phyloP scores from a whole-genome alignment of 2,797 vertebrate genomes.

The Margarornis squamiger region DNA sequence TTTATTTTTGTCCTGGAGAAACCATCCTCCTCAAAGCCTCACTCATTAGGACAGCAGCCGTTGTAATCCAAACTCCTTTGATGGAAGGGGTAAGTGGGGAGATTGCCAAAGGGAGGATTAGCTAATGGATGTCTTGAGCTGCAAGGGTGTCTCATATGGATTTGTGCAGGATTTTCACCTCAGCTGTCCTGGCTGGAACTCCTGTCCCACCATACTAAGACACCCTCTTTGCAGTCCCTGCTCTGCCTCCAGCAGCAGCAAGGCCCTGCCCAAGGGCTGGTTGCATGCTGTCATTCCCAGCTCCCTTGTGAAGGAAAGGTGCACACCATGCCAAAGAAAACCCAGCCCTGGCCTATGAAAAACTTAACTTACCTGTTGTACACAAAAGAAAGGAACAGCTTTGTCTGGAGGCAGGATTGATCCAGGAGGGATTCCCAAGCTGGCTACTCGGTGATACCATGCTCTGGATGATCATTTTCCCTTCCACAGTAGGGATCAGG shows the following conservation, averaged over 20 bases:
- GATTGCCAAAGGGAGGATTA: constrained; percentile 13
- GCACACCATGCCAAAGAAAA: neutral
- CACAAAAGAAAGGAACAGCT: neutral
- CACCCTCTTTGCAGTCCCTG: neutral
- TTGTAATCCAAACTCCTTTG: neutral
- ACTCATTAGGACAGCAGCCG: neutral
- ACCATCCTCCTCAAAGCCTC: neutral
- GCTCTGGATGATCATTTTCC: neutral
- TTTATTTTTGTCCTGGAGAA: constrained; percentile 3
- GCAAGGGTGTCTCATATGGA: constrained; percentile 20
- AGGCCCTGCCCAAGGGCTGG: neutral
- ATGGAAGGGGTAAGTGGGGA: neutral
- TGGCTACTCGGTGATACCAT: neutral
- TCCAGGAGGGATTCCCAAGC: neutral
- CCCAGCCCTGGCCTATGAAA: neutral
- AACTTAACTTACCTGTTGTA: neutral
- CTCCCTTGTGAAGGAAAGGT: neutral
- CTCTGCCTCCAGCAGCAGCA: neutral
- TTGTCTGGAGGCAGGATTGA: neutral
- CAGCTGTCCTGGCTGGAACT: neutral
- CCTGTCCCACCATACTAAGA: neutral
- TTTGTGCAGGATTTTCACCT: constrained; percentile 55
- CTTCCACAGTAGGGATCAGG: neutral
- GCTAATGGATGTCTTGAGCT: constrained; percentile 1
- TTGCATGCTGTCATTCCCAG: neutral